Conservation (phyloP, 2,113 vertebrate species). For the Protomyctophum bolini region DNA sequence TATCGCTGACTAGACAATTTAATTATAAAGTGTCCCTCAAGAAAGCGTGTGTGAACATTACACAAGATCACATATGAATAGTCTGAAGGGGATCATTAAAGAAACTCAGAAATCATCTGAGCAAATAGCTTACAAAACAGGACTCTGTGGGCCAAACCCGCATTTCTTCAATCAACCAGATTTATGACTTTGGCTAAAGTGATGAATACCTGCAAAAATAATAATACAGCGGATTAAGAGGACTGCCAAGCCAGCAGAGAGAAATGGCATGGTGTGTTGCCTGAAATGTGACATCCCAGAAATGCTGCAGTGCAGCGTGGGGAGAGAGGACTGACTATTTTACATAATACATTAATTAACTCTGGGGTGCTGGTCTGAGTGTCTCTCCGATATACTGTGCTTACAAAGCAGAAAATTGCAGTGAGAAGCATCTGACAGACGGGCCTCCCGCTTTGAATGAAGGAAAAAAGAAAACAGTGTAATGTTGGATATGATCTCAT, state of each 20-base stretch:
- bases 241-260: conserved; percentile 34
- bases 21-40: not conserved
- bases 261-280: conserved; percentile 34
- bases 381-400: conserved; percentile 28
- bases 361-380: conserved; percentile 44
- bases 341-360: conserved; percentile 67
- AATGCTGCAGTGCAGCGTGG: conserved; percentile 31
- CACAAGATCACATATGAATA: not conserved
- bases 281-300: conserved; percentile 46
- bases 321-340: conserved; percentile 43
- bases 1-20: too few relatives aligned
- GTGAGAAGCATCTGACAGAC: conserved; percentile 48
- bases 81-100: not conserved
- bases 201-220: conserved; percentile 53
- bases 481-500: conserved; percentile 12
- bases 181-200: conserved; percentile 28
- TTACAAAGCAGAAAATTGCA: conserved; percentile 63
- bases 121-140: conserved; percentile 1
- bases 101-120: not conserved
- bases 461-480: conserved; percentile 38
- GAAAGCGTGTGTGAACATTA: not conserved
- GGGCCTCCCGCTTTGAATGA: conserved; percentile 26
- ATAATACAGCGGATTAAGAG: conserved; percentile 55
- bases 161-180: conserved; percentile 31
- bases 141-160: conserved; percentile 1